phyloP scores from a whole-genome alignment of 2,113 vertebrate genomes.

The Stegastes partitus region DNA sequence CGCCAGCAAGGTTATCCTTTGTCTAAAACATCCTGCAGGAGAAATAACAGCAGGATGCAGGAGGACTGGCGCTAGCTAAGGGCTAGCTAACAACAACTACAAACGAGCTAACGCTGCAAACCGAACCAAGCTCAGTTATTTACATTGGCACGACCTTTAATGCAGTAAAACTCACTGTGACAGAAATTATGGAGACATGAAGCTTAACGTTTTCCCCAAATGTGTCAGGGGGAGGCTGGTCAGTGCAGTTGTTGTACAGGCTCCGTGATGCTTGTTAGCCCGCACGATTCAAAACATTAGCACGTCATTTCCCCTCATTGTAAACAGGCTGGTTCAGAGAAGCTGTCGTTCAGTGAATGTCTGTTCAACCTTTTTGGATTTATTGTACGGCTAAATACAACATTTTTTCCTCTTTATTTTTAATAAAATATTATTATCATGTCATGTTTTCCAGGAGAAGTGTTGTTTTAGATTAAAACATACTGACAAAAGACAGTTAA shows the following conservation, averaged over 20 bases:
- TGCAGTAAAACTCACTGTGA: conserved; percentile 45
- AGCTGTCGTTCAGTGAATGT: neutral
- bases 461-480: no score
- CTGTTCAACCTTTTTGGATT: neutral
- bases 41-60: neutral
- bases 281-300: conserved; percentile 78
- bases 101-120: conserved; percentile 1
- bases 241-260: conserved; percentile 1
- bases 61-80: conserved; percentile 19
- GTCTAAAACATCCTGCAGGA: neutral
- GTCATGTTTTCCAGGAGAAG: no score
- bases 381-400: neutral
- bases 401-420: no score
- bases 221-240: conserved; percentile 12
- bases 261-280: conserved; percentile 51
- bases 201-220: conserved; percentile 36
- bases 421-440: no score
- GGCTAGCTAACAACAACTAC: conserved; percentile 21
- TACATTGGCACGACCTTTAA: neutral
- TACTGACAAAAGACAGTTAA: no score
- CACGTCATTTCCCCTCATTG: conserved; percentile 80
- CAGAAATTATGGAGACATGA: conserved; percentile 59
- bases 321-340: conserved; percentile 15
- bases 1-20: neutral
- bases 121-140: neutral